A percentile compares a stretch with the other conserved stretches of the same genome.
These are phyloP conservation scores for Nipponia nippon DNA, from an alignment of 2,113 vertebrate genomes.

Conservation along the genomic window DNA sequence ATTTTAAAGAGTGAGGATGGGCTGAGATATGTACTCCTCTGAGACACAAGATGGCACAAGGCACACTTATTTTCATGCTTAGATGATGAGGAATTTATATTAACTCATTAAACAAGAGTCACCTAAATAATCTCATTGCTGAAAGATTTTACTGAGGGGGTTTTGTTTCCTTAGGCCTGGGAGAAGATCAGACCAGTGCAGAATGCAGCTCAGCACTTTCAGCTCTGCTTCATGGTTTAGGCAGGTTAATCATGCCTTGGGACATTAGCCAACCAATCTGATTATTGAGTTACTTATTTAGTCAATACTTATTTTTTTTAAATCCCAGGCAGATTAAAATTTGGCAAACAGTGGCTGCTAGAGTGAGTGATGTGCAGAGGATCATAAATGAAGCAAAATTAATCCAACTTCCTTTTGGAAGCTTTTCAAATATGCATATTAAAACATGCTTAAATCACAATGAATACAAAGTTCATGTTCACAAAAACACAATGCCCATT, in stretches of 20 bases:
- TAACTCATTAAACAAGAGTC: neutral
- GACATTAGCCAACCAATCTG: neutral
- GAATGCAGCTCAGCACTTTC: neutral
- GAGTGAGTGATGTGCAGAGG: neutral
- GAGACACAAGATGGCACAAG: neutral
- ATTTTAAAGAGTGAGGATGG: neutral
- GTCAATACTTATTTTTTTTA: neutral
- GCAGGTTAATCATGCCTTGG: neutral
- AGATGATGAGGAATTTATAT: neutral
- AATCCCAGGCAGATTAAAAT: slow-evolving; percentile 13
- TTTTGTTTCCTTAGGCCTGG: neutral
- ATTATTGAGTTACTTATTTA: slow-evolving; percentile 10
- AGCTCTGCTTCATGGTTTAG: neutral
- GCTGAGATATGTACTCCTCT: neutral
- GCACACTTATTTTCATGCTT: neutral
- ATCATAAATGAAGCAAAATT: neutral
- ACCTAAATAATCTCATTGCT: neutral
- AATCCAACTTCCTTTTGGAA: slow-evolving; percentile 30
- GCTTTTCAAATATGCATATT: neutral
- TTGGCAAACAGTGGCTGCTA: neutral
- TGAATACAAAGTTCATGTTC: neutral
- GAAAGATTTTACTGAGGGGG: neutral
- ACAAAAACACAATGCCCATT: neutral
- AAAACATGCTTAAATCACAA: neutral
- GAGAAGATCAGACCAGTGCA: neutral